Conservation (phyloP, 2,113 vertebrate genomes). For the Camelus dromedarius region DNA sequence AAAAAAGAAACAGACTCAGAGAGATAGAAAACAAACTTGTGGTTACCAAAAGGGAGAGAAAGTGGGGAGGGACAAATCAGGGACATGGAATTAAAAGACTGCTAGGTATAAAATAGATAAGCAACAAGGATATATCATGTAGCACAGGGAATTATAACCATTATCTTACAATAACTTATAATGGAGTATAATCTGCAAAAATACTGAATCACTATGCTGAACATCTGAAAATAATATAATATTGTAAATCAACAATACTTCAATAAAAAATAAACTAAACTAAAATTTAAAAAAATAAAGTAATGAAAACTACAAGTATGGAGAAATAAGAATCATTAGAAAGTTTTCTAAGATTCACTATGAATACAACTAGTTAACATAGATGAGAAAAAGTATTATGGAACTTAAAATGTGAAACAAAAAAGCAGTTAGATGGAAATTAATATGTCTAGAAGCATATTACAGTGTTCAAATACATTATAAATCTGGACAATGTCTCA, state of each 20-base stretch:
- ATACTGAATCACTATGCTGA: not conserved
- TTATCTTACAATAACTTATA: not conserved
- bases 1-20: not conserved
- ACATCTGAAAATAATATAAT: not conserved
- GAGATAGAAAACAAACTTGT: not conserved
- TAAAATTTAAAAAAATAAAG: not conserved
- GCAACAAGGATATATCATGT: not conserved
- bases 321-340: not conserved
- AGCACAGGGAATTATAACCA: not conserved
- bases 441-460: not conserved
- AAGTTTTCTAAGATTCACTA: not conserved
- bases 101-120: not conserved
- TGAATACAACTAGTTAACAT: not conserved
- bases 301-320: not conserved
- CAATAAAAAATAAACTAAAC: not conserved
- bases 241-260: not conserved
- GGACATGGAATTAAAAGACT: not conserved
- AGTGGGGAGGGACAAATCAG: not conserved
- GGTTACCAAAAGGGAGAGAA: not conserved
- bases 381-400: not conserved
- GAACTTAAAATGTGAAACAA: constrained; percentile 12
- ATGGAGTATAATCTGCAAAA: not conserved
- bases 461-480: not conserved
- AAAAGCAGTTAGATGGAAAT: constrained; percentile 12
- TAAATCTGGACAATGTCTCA: not conserved